phyloP scores from a whole-genome alignment of 1,140 invertebrate genomes.

The Ooceraea biroi region DNA sequence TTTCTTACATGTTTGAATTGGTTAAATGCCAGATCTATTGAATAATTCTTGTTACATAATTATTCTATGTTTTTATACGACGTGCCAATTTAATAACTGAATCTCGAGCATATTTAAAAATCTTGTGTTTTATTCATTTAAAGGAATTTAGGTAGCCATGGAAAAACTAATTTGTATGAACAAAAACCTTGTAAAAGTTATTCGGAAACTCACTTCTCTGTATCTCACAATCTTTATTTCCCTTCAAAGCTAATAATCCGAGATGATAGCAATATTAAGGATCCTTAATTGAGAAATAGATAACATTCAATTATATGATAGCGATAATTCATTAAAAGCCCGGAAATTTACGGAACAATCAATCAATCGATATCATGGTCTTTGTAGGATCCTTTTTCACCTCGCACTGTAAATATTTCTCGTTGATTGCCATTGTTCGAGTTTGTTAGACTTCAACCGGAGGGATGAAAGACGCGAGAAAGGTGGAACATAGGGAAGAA shows the following conservation, averaged over 20 bases:
- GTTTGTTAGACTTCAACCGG: constrained; percentile 59
- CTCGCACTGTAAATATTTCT: constrained; percentile 61
- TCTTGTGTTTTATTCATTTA: background rate
- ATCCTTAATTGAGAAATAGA: background rate
- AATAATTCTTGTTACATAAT: constrained; percentile 30
- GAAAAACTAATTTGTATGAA: background rate
- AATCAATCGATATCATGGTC: constrained; percentile 21
- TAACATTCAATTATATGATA: background rate
- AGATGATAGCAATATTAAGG: constrained; percentile 10
- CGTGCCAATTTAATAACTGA: background rate
- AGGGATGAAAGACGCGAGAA: constrained; percentile 40
- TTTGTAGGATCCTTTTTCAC: constrained; percentile 4
- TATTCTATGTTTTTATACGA: background rate
- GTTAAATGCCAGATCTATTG: constrained; percentile 26
- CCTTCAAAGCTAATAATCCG: background rate
- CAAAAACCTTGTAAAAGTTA: background rate
- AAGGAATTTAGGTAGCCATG: background rate
- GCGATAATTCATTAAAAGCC: constrained; percentile 23
- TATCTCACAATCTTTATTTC: background rate
- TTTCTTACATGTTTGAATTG: background rate
- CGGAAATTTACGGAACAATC: constrained; percentile 7
- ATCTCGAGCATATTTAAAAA: constrained; percentile 29
- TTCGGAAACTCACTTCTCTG: background rate
- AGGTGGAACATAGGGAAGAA: constrained; percentile 13
- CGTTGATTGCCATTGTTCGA: constrained; percentile 66